Percentiles rank a stretch among this genome's conserved stretches.
These are phyloP conservation scores for Drosophila bipectinata DNA, from an alignment of 1,140 invertebrate genomes.

Conservation along the genomic window DNA sequence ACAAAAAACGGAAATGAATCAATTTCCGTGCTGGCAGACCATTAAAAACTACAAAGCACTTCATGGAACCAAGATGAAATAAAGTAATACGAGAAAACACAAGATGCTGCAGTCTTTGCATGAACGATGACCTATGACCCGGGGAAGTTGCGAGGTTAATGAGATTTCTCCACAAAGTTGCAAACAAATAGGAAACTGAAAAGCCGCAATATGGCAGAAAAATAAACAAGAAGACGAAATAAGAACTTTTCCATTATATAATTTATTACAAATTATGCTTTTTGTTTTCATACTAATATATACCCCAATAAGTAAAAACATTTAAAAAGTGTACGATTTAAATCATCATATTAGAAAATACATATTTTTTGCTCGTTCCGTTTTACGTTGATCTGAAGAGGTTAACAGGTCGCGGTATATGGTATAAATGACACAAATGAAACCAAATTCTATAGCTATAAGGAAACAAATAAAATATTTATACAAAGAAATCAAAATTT, in stretches of 20 bases:
- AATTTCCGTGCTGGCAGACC: conserved; percentile 74
- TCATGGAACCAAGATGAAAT: conserved; percentile 13
- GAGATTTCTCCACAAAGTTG: conserved; percentile 2
- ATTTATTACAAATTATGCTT: not conserved
- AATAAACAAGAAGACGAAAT: conserved; percentile 13
- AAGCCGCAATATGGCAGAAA: not conserved
- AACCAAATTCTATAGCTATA: conserved; percentile 58
- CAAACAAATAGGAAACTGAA: not conserved
- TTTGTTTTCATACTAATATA: not conserved
- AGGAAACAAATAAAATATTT: not conserved
- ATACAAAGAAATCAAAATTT: not conserved
- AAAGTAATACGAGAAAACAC: conserved; percentile 18
- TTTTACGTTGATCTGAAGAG: not conserved
- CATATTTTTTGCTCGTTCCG: not conserved
- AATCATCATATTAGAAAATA: conserved; percentile 10
- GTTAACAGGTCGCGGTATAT: conserved; percentile 40
- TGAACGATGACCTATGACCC: conserved; percentile 30
- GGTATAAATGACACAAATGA: conserved; percentile 54
- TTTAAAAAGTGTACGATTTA: not conserved
- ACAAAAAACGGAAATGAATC: conserved; percentile 77
- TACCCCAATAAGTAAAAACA: not conserved
- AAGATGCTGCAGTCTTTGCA: conserved; percentile 7
- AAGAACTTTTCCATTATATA: not conserved
- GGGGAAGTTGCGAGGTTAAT: conserved; percentile 10
- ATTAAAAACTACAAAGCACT: conserved; percentile 74